Evolutionary conservation across 2,797 vertebrate species (phyloP).

Genomic region (Psittacula echo): DNA sequence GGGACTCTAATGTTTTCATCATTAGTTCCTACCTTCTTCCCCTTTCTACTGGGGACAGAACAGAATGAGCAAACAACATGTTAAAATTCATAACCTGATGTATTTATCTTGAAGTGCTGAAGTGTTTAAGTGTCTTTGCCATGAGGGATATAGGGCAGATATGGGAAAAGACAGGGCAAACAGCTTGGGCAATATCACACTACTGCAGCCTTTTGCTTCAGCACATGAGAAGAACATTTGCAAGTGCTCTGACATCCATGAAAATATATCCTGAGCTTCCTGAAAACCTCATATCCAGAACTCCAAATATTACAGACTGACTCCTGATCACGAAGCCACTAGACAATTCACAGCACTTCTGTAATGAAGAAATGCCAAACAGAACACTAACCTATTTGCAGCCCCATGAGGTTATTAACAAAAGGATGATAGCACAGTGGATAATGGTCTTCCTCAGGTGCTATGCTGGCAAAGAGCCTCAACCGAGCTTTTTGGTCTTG

Average conservation of each 20-base stretch:
- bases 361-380: not conserved
- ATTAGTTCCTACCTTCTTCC: not conserved
- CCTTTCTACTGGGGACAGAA: not conserved
- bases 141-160: not conserved
- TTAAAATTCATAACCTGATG: not conserved
- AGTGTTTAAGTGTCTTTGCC: not conserved
- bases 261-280: not conserved
- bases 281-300: not conserved
- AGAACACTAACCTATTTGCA: not conserved
- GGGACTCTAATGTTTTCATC: not conserved
- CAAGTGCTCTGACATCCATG: not conserved
- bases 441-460: not conserved
- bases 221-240: not conserved
- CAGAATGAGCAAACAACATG: not conserved
- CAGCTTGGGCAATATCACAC: not conserved
- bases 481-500: not conserved
- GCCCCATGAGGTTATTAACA: not conserved
- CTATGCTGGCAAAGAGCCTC: not conserved
- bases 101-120: not conserved
- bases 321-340: not conserved
- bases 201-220: not conserved
- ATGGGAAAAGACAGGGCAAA: not conserved
- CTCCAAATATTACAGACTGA: not conserved
- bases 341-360: not conserved
- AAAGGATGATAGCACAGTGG: not conserved